Conservation (phyloP, 30 jellyfish, hydroid and myxozoan species). For the Hydra vulgaris region DNA sequence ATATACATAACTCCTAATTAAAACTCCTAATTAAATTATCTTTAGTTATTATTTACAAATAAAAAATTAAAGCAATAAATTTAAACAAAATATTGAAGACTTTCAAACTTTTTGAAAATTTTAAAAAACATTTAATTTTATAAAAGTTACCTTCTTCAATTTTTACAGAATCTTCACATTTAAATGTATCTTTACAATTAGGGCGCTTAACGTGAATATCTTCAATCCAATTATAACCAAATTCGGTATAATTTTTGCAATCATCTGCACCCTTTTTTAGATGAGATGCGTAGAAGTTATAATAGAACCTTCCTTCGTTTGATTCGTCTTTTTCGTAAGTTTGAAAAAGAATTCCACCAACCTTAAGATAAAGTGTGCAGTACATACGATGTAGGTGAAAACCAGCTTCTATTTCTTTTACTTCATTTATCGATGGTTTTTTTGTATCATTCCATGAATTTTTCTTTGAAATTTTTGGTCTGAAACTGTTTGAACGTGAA, state of each 20-base stretch:
- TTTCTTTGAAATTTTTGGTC: not conserved
- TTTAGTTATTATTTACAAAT: too few species aligned
- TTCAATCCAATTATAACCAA: not conserved
- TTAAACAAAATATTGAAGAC: too few species aligned
- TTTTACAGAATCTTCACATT: not conserved
- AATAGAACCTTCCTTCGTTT: not conserved
- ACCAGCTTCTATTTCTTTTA: not conserved
- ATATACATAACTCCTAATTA: too few species aligned
- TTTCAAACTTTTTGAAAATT: too few species aligned
- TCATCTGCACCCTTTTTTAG: conserved; percentile 1
- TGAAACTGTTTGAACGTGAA: not conserved
- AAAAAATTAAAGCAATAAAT: too few species aligned
- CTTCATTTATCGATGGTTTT: not conserved
- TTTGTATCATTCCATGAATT: not conserved
- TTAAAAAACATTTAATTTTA: not conserved
- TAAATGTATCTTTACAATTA: not conserved
- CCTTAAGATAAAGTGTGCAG: conserved; percentile 1
- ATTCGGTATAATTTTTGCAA: not conserved
- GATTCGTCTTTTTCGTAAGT: not conserved
- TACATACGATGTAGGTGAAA: not conserved
- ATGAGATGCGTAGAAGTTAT: not conserved
- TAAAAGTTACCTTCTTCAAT: not conserved
- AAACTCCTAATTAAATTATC: too few species aligned
- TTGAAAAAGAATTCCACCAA: not conserved
- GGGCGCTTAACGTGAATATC: conserved; percentile 1